Percentiles rank a stretch among this genome's conserved stretches.
Evolutionary conservation across 2,888 invertebrate genomes (phyloP).

Genomic region (Parasteatoda lunata): DNA sequence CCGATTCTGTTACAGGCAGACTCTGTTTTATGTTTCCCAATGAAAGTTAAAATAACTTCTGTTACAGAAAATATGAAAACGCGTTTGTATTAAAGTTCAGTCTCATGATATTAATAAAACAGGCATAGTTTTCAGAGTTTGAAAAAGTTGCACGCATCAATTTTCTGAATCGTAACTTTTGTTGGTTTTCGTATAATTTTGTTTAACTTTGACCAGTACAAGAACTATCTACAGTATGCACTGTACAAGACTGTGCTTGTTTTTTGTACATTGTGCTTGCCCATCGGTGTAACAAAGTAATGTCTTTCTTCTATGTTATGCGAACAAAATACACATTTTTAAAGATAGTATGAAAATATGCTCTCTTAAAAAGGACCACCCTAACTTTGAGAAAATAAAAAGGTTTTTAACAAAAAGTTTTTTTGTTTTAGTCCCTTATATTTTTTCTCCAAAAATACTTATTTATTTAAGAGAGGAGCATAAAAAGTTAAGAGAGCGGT

Average conservation of each 20-base stretch:
- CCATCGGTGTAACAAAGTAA: conserved; percentile 65
- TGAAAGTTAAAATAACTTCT: no score
- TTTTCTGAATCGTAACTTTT: no score
- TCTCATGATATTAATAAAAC: no score
- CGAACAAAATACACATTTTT: conserved; percentile 66
- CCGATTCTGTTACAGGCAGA: no score
- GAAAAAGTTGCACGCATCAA: no score
- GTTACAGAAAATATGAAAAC: no score
- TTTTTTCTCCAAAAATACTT: conserved; percentile 67
- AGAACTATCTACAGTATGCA: conserved; percentile 55
- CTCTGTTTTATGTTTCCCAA: no score
- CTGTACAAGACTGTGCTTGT: conserved; percentile 47
- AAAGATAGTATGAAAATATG: conserved; percentile 69
- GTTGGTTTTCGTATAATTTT: no score
- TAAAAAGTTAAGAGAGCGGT: conserved; percentile 59
- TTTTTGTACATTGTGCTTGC: conserved; percentile 65
- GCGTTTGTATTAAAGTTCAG: no score
- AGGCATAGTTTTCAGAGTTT: no score
- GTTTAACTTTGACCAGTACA: conserved; percentile 64
- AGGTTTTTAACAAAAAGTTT: conserved; percentile 59
- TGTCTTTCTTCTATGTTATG: conserved; percentile 58
- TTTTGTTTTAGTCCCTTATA: conserved; percentile 45
- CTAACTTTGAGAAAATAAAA: conserved; percentile 64
- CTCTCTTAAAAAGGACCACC: conserved; percentile 64
- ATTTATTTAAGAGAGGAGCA: conserved; percentile 65